Evolutionary conservation across 2,113 vertebrate species (phyloP), one percentile per base, ranked within the genome.

Genomic region (Tachysurus vachellii): DNA sequence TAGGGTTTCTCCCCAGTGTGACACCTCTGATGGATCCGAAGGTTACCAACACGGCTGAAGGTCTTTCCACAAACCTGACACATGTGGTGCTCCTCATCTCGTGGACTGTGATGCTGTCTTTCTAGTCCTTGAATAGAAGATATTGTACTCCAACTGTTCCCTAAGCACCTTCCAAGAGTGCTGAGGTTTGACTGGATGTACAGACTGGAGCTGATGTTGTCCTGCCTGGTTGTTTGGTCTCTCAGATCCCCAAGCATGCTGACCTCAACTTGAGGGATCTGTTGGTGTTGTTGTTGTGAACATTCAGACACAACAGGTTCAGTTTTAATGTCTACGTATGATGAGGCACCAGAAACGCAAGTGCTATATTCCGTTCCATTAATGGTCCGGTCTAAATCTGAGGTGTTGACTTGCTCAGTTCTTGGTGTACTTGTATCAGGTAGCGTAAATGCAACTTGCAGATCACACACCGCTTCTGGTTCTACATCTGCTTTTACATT

Each of bases 1-100:
- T 95, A 95, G 0, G 95, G 95, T 62, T 94, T 96, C 81, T 95
- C 95, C 7, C 95, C 95, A 0, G 95, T 96, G 53, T 96, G 95
- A 85, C 94, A 94, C 0, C 94, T 92, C 84, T 93, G 92, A 90
- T 95, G 95, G 85, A 94, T 95, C 68, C 91, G 92, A 31, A 95
- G 87, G 92, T 95, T 94, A 21, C 93, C 93, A 0, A 93, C 64
- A 42, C 94, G 87, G 85, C 92, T 93, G 90, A 96, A 96, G 0
- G 92, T 93, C 89, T 95, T 95, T 5, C 95, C 94, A 3, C 95
- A 96, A 0, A 95, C 87, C 0, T 89, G 61, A 3, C 95, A 95
- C 42, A 88, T 1, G 71, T 95, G 91, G 0, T 90, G 11, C n/a
- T 93, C 92, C 0, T 92, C 89, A 50, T 86, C 81, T 80, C 81